phyloP scores from a whole-genome alignment of 2,888 invertebrate genomes.

The Dexiosoma caninum region DNA sequence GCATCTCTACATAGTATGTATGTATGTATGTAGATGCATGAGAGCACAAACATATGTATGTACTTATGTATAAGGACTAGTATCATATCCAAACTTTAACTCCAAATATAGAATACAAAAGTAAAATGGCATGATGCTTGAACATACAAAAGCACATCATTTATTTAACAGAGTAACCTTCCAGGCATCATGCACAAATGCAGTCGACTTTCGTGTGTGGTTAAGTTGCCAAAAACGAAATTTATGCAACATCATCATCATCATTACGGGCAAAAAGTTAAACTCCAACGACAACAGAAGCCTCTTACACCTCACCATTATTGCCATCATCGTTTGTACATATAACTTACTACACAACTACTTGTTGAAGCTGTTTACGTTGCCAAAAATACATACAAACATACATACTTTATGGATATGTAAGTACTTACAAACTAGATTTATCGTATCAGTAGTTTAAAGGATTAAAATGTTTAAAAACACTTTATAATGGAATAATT shows the following conservation, averaged over 20 bases:
- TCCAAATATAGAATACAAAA: not conserved
- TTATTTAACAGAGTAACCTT: not conserved
- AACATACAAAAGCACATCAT: conserved; percentile 6
- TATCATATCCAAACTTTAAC: not conserved
- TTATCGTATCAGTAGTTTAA: not conserved
- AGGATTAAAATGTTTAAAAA: not conserved
- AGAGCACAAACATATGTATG: no score
- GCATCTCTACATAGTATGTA: no score
- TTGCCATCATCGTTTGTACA: conserved; percentile 2
- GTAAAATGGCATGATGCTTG: not conserved
- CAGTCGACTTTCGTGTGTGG: conserved; percentile 34
- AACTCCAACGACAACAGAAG: conserved; percentile 2
- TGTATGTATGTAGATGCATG: not conserved
- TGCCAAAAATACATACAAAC: no score
- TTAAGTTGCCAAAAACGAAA: conserved; percentile 47
- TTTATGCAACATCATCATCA: conserved; percentile 5
- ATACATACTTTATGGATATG: no score
- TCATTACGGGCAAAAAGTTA: conserved; percentile 9
- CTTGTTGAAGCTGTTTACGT: not conserved
- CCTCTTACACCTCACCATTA: not conserved
- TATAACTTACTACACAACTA: not conserved
- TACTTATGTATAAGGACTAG: no score
- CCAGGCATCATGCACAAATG: conserved; percentile 39
- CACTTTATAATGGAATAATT: no score
- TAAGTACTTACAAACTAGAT: not conserved